Conservation (phyloP, 2,797 vertebrate genomes). For the Gila robusta region DNA sequence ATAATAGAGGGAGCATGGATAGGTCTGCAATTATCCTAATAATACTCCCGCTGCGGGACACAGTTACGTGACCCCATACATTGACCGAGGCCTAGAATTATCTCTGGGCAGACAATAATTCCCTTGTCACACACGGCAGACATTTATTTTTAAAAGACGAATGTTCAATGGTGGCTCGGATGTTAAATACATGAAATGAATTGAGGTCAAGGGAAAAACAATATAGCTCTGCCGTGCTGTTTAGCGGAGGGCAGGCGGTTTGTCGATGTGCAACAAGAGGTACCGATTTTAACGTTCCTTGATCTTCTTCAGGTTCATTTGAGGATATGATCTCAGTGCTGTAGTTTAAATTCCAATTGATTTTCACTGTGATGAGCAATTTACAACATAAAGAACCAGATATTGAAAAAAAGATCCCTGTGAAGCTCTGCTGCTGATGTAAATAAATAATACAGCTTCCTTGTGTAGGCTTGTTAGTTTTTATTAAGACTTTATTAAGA, state of each 20-base stretch:
- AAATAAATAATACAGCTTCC: conserved; percentile 34
- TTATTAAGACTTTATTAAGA: neutral
- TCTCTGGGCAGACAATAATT: conserved; percentile 48
- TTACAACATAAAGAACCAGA: neutral
- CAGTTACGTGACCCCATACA: conserved; percentile 32
- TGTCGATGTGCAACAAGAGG: neutral
- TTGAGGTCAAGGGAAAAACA: conserved; percentile 43
- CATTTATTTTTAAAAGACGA: conserved; percentile 50
- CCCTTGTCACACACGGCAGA: conserved; percentile 44
- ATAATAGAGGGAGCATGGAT: conserved; percentile 48
- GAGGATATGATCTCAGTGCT: conserved; percentile 4
- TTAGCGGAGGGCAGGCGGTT: neutral
- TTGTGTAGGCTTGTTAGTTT: conserved; percentile 26
- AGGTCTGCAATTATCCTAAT: conserved; percentile 58
- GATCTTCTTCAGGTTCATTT: neutral
- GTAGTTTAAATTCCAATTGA: neutral
- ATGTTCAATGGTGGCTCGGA: neutral
- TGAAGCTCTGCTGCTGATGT: conserved; percentile 10
- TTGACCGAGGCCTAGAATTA: conserved; percentile 39
- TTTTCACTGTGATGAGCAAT: conserved; percentile 11
- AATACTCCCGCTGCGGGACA: conserved; percentile 49
- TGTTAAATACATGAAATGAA: conserved; percentile 24
- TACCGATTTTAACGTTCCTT: neutral
- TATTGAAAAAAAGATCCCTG: conserved; percentile 5
- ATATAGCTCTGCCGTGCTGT: conserved; percentile 3